Conservation (phyloP, 2,797 vertebrate genomes). For the Rhinogobio ventralis region DNA sequence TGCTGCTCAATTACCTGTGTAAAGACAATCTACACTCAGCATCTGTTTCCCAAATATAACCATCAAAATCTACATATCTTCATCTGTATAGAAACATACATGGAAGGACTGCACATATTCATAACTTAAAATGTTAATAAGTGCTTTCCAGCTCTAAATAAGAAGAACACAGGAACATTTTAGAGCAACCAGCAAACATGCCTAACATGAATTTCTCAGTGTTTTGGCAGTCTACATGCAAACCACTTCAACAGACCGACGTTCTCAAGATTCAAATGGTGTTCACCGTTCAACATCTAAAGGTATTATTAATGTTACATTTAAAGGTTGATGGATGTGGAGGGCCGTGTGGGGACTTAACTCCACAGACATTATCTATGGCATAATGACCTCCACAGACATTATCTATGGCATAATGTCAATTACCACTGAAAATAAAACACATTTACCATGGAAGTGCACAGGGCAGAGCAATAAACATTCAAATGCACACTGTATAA, state of each 20-base stretch:
- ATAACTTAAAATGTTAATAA: constrained; percentile 71
- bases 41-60: constrained; percentile 2
- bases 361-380: background rate
- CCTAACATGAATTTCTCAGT: constrained; percentile 75
- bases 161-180: constrained; percentile 54
- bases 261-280: background rate
- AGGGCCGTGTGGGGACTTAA: background rate
- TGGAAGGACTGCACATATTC: constrained; percentile 36
- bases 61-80: background rate
- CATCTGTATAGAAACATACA: constrained; percentile 10
- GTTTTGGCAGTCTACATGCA: constrained; percentile 72
- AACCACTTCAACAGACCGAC: constrained; percentile 25
- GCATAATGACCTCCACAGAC: background rate
- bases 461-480: background rate
- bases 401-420: background rate
- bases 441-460: background rate
- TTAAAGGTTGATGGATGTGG: background rate
- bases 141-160: constrained; percentile 75
- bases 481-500: background rate
- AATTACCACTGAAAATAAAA: background rate
- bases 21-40: background rate
- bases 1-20: background rate
- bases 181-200: constrained; percentile 74
- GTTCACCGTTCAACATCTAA: background rate
- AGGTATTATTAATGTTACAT: constrained; percentile 12